Base-by-base conservation (phyloP, 2,113 vertebrate genomes). In the Corynorhinus townsendii region DNA sequence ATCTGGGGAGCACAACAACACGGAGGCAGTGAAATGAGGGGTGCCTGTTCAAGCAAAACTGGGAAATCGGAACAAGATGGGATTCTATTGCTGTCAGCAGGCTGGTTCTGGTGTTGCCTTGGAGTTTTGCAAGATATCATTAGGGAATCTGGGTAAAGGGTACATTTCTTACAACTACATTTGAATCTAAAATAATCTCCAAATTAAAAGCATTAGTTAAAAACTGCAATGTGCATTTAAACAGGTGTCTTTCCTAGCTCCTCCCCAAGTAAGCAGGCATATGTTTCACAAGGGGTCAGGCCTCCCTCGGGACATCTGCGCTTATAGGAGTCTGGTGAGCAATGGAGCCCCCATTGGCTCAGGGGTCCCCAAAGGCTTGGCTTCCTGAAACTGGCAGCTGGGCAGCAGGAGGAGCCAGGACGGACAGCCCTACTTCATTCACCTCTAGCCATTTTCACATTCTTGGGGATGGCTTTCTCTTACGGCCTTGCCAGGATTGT, bases 141-240 rank as follows among this genome's bases (percentile, higher is more conserved):
- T 45, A n/a, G 62, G 80, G 17, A 79, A 52, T 9, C 54, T 38
- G 4, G 45, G 19, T 12, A 54, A 80, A 47, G 26, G 15, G 5
- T 54, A n/a, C 5, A 38, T 49, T 59, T 95, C 45, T 92, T 87
- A 47, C 6, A 56, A 28, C 33, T 66, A 9, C 10, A 8, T 15
- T 47, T 64, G 62, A 66, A 40, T 43, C 17, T 28, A 30, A 54
- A 64, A 79, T 45, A 7, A 64, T 47, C 73, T 68, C 9, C 43
- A 47, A 24, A 40, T 49, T 22, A 83, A n/a, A 69, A 20, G 43
- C 6, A 43, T 19, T 20, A 15, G 17, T 79, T 69, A 11, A 52
- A 71, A 71, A 54, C 35, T 33, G 7, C 49, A 90, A 80, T 97
- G 96, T 95, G 89, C 54, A 19, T 54, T 62, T 47, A 87, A 30